phyloP scores from a whole-genome alignment of 64 coral and sea anemone genomes.

The Porites australiensis region DNA sequence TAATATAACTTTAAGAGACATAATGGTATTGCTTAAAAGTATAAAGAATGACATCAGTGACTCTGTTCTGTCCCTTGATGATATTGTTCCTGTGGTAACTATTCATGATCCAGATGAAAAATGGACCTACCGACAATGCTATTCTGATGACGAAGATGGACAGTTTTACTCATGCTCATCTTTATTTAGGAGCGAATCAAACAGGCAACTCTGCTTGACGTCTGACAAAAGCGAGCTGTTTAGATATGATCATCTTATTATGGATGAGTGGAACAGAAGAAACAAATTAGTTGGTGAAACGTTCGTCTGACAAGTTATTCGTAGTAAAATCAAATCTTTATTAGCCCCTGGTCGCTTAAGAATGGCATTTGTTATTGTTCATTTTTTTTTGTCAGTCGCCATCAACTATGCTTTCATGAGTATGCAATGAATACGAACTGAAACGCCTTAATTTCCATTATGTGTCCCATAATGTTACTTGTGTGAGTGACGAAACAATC shows the following conservation, averaged over 20 bases:
- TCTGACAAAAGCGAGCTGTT: not conserved
- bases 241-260: not conserved
- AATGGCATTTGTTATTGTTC: too few relatives aligned
- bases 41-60: constrained; percentile 18
- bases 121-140: not conserved
- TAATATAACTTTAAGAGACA: constrained; percentile 12
- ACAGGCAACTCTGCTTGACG: not conserved
- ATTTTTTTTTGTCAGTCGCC: too few relatives aligned
- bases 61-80: constrained; percentile 32
- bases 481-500: too few relatives aligned
- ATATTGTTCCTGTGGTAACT: constrained; percentile 21
- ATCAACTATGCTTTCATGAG: too few relatives aligned
- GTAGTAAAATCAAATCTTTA: too few relatives aligned
- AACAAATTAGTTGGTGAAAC: not conserved
- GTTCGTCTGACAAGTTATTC: not conserved
- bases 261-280: not conserved
- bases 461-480: too few relatives aligned
- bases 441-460: too few relatives aligned
- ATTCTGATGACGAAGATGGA: not conserved
- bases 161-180: constrained; percentile 17
- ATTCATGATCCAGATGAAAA: not conserved
- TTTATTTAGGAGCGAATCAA: constrained; percentile 1
- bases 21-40: not conserved
- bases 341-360: too few relatives aligned
- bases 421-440: too few relatives aligned